Percentiles rank a stretch among this genome's conserved stretches.
Evolutionary conservation across 2,113 vertebrate genomes (phyloP).

Genomic region (Rhinogobius similis): DNA sequence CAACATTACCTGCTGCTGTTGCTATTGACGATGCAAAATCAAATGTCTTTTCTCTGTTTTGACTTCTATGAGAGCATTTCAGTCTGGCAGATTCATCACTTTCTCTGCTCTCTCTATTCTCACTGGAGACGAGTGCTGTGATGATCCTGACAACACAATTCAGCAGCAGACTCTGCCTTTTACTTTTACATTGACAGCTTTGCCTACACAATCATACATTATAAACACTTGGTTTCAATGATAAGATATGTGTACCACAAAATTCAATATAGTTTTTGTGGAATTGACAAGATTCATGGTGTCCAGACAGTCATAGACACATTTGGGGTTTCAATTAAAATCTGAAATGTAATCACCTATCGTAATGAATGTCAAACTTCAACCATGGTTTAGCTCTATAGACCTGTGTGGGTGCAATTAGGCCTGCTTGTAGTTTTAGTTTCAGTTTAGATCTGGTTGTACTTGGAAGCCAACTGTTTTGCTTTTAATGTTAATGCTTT

Average conservation of each 20-base stretch:
- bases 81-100: constrained; percentile 37
- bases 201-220: constrained; percentile 34
- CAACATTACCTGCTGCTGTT: neutral
- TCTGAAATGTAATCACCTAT: no score
- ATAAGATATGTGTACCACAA: constrained; percentile 7
- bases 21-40: constrained; percentile 40
- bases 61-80: constrained; percentile 26
- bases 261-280: constrained; percentile 27
- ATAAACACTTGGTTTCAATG: constrained; percentile 28
- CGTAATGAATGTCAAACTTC: no score
- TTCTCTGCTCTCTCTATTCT: constrained; percentile 29
- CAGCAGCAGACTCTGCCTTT: constrained; percentile 47
- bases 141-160: constrained; percentile 61
- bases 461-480: no score
- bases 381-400: no score
- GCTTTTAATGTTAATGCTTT: no score
- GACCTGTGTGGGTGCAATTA: no score
- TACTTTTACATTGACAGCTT: constrained; percentile 51
- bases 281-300: constrained; percentile 10
- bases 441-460: neutral
- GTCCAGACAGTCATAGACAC: neutral
- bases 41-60: constrained; percentile 42
- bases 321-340: neutral
- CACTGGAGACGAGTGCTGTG: constrained; percentile 33
- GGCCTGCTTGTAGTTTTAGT: no score